A percentile compares a stretch with the other conserved stretches of the same genome.
Conservation (phyloP, 2,113 vertebrate genomes). For the Lasiurus cinereus region DNA sequence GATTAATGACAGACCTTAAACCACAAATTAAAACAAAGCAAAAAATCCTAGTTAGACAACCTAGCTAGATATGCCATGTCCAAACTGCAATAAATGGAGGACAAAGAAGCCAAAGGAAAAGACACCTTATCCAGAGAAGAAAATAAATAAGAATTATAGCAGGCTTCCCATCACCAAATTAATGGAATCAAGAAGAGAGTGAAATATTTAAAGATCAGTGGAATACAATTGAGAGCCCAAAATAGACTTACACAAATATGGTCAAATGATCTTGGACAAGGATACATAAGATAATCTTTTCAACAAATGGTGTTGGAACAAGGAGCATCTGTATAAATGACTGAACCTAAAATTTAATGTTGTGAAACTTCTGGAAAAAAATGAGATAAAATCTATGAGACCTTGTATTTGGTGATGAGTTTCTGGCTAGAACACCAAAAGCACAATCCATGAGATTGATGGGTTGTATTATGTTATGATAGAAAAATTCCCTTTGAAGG, state of each 20-base stretch:
- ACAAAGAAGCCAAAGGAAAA: background rate
- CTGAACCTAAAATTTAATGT: background rate
- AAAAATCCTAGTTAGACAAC: background rate
- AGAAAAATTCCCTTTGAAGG: background rate
- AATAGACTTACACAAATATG: background rate
- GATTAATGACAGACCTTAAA: background rate
- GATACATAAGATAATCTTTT: background rate
- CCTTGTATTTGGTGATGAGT: background rate
- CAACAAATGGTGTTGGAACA: conserved; percentile 14
- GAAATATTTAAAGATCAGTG: conserved; percentile 14
- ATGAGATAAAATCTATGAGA: background rate
- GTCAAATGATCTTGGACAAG: background rate
- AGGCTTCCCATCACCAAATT: background rate
- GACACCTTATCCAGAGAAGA: background rate
- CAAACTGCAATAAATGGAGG: background rate
- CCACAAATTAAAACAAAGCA: conserved; percentile 14
- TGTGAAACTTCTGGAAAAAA: background rate
- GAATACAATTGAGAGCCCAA: background rate
- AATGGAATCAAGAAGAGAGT: background rate
- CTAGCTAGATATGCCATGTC: background rate
- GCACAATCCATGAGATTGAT: background rate
- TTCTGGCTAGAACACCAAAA: background rate
- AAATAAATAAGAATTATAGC: background rate
- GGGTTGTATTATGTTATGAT: background rate
- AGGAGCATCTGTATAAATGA: background rate